These are phyloP conservation scores for Yponomeuta cagnagella DNA, from an alignment of 2,888 invertebrate species.

Conservation along the genomic window DNA sequence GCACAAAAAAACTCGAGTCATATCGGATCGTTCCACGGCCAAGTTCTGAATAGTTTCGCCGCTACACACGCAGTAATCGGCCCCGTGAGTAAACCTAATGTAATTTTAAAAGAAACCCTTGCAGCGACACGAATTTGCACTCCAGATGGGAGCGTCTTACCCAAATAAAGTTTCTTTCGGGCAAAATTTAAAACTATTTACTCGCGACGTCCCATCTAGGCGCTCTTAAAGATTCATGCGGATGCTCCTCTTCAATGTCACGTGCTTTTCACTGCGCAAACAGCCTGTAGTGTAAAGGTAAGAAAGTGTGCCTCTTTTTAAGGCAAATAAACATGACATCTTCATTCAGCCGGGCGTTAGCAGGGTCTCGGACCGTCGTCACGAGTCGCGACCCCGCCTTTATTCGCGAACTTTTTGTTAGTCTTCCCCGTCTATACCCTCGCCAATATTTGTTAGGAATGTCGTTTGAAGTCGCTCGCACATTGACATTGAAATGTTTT, in stretches of 20 bases:
- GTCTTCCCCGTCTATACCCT: slow-evolving; percentile 44
- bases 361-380: slow-evolving; percentile 41
- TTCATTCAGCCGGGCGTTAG: slow-evolving; percentile 51
- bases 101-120: slow-evolving; percentile 5
- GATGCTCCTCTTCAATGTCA: slow-evolving; percentile 47
- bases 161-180: slow-evolving; percentile 17
- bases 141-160: slow-evolving; percentile 11
- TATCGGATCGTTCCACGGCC: slow-evolving; percentile 14
- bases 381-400: slow-evolving; percentile 40
- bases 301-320: slow-evolving; percentile 54
- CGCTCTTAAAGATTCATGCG: slow-evolving; percentile 50
- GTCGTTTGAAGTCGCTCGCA: slow-evolving; percentile 39
- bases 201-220: slow-evolving; percentile 40
- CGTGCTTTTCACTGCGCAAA: slow-evolving; percentile 40
- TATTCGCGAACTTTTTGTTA: slow-evolving; percentile 60
- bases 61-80: background rate
- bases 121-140: slow-evolving; percentile 12
- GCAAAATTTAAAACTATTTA: slow-evolving; percentile 45
- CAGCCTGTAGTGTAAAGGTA: slow-evolving; percentile 38
- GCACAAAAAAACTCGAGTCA: slow-evolving; percentile 37
- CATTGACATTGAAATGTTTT: slow-evolving; percentile 51
- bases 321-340: slow-evolving; percentile 69
- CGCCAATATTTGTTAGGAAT: slow-evolving; percentile 46
- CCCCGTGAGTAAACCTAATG: slow-evolving; percentile 1
- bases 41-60: background rate